Conservation (phyloP, 2,797 vertebrate genomes). For the Martes flavigula region DNA sequence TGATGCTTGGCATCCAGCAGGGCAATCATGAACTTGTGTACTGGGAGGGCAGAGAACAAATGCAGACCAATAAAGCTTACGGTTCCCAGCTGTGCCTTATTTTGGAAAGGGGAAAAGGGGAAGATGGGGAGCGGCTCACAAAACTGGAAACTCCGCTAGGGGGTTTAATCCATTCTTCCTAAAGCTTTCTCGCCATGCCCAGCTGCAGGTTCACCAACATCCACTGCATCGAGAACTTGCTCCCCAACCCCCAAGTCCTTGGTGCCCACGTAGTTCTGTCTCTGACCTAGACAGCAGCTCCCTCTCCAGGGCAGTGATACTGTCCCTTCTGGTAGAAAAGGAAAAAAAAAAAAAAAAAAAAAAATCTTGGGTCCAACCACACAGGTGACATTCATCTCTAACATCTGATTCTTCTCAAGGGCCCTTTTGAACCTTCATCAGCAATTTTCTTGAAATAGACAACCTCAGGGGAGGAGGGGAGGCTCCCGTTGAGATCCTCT, state of each 20-base stretch:
- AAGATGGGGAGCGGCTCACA: background rate
- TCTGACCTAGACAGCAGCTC: background rate
- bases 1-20: constrained; percentile 93
- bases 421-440: background rate
- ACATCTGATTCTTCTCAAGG: background rate
- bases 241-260: background rate
- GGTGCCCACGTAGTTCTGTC: too few species aligned
- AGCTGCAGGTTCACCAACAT: background rate
- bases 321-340: background rate
- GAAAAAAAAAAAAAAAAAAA: background rate
- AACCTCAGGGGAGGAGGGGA: background rate
- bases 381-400: background rate
- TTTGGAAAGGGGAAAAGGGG: background rate
- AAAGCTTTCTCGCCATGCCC: background rate
- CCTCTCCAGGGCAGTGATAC: background rate
- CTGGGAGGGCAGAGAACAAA: constrained; percentile 81
- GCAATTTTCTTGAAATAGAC: background rate
- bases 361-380: background rate
- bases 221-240: background rate
- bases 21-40: constrained; percentile 92
- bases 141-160: background rate
- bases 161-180: background rate
- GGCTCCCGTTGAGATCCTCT: background rate
- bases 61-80: background rate
- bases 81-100: background rate